Evolutionary conservation across 2,888 invertebrate species (phyloP).

Genomic region (Dicyrtoma fusca): DNA sequence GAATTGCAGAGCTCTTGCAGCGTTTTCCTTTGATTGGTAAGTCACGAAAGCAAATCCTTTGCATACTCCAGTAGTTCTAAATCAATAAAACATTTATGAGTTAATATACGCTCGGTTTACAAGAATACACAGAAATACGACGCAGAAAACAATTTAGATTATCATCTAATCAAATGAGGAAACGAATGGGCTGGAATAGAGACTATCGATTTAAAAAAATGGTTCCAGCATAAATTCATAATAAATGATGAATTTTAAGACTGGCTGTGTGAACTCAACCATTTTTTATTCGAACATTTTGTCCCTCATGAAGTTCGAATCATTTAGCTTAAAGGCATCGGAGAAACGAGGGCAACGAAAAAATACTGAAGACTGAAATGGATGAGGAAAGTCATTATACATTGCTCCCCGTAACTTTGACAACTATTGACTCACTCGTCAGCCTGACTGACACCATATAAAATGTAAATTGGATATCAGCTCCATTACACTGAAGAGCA

Average conservation of each 20-base stretch:
- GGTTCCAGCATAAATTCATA: not conserved
- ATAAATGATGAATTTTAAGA: not conserved
- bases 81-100: not conserved
- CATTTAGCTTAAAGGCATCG: not conserved
- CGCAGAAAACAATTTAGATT: not conserved
- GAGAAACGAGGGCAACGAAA: not conserved
- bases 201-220: not conserved
- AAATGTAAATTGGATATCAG: no score
- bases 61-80: slow-evolving; percentile 78
- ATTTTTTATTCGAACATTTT: not conserved
- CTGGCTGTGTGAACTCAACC: not conserved
- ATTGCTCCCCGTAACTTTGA: no score
- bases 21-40: slow-evolving; percentile 87
- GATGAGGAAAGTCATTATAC: no score
- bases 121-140: slow-evolving; percentile 5
- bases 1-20: slow-evolving; percentile 84
- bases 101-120: not conserved
- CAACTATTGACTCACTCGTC: no score
- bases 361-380: not conserved
- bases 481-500: not conserved
- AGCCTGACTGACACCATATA: no score
- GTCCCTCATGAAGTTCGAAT: no score
- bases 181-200: no score
- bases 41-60: slow-evolving; percentile 99
- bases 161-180: not conserved